Base-by-base conservation (phyloP, 2,888 invertebrate species). In the Biston stratarius region DNA sequence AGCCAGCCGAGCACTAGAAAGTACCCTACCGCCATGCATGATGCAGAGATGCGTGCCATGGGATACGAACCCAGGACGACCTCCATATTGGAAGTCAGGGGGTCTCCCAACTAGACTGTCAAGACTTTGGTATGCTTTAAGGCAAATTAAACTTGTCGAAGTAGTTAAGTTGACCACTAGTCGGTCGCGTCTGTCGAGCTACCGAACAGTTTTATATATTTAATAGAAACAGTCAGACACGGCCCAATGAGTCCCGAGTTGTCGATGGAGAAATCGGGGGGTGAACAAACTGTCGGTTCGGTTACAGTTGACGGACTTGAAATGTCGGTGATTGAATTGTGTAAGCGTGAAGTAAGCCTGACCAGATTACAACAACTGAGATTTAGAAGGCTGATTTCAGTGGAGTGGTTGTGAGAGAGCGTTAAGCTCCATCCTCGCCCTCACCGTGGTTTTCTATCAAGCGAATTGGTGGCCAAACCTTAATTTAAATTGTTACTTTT, bases 211-310 rank as follows among this genome's bases (percentile, higher is more conserved):
- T 48, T 45, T 57, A 36, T 38, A 48, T 55, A 55, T 33, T 38
- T 56, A 55, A 55, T 55, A 44, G 55, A 55, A 42, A 33, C 55
- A 47, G 49, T 34, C 49, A 6, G 56, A 36, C 42, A 60, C 63
- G 67, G 63, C 51, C 55, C 59, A 63, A 49, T 57, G 60, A 15
- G 11, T 15, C 8, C 53, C 15, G 61, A n/a, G 56, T 45, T 40
- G 57, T 36, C 14, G 63, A 51, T 68, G 60, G 34, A 51, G 67
- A 60, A 68, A 68, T 60, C 56, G n/a, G 52, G 44, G 51, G 67
- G 63, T 63, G 55, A 63, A 67, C 53, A 63, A 67, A 67, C 67
- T 56, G 49, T 38, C 59, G 55, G 59, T 63, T 56, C 56, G 52
- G 63, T 63, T 63, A 60, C 67, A 68, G 60, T 51, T 34, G 58